Evolutionary conservation across 2,888 invertebrate species (phyloP), one percentile per base, ranked within the genome.

Genomic region (Choreutis nemorana): DNA sequence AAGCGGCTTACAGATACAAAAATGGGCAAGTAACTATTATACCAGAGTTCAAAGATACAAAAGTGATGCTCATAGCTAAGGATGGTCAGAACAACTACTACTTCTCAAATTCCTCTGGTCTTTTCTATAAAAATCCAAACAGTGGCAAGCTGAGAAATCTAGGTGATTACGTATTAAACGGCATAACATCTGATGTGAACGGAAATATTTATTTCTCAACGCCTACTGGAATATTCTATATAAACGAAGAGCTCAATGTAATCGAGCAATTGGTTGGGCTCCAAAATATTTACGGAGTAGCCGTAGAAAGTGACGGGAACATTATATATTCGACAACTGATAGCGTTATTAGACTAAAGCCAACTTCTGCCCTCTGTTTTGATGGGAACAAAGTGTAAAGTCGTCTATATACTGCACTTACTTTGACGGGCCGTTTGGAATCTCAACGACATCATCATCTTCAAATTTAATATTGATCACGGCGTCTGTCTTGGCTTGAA

Each of bases 401-500:
- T 4, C 4, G 5, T 16, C 21, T 3, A 23, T 13, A 18, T 23
- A 2, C 7, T 21, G 34, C 29, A 54, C 67, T 63, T 40, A 73
- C 72, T 62, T 65, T 7, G 48, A 26, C 1, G 71, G 60, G 23
- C 77, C 78, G 45, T 79, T 79, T 8, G 66, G 57, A 12, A 75
- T 54, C 54, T 79, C 79, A 0, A 75, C 65, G 1, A 75, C 75
- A 36, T 78, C 78, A 30, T 80, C 79, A 28, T 78, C 79, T 43
- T 79, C 77, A 37, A 70, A 75, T 38, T 78, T 79, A 29, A 78
- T 78, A 44, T 77, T 78, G 29, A 80, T 62, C 2, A 85, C 83
- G 1, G 84, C 83, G 38, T 84, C 84, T 10, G 83, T 83, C 55
- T 83, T 84, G 11, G 81, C 61, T 41, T 83, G 75, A 30, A 85